Evolutionary conservation across 2,113 vertebrate genomes (phyloP).

Genomic region (Ahaetulla prasina): DNA sequence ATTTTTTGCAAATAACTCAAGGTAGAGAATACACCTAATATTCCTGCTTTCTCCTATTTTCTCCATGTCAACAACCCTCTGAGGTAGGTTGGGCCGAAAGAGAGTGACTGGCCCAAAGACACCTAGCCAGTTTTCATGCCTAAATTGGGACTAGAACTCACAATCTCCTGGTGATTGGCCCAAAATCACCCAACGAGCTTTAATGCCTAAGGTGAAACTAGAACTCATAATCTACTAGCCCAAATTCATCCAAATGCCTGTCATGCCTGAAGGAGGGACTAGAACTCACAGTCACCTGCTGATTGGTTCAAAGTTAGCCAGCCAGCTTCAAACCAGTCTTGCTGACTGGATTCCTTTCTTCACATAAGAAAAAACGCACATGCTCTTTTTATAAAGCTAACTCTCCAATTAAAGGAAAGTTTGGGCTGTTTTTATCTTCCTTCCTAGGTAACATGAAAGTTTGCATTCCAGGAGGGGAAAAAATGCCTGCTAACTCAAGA

Average conservation of each 20-base stretch:
- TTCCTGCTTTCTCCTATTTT: not conserved
- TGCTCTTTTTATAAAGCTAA: not conserved
- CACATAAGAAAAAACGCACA: not conserved
- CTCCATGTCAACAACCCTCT: not conserved
- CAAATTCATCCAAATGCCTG: not conserved
- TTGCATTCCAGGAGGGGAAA: not conserved
- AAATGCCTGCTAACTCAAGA: not conserved
- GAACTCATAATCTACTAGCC: not conserved
- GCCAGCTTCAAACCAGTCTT: not conserved
- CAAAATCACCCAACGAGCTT: too few species aligned
- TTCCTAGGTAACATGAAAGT: not conserved
- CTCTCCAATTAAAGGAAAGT: not conserved
- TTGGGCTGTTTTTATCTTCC: not conserved
- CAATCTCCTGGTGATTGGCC: not conserved
- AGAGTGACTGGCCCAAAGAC: not conserved
- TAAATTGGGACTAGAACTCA: not conserved
- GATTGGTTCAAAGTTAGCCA: not conserved
- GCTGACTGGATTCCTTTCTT: not conserved
- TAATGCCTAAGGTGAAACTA: not conserved
- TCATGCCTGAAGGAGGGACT: not conserved
- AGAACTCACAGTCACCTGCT: not conserved
- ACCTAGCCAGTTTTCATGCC: not conserved
- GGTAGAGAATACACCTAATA: not conserved
- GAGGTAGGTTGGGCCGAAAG: not conserved
- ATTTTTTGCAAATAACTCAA: not conserved